Evolutionary conservation across 2,113 vertebrate genomes (phyloP).

Genomic region (Numenius arquata): DNA sequence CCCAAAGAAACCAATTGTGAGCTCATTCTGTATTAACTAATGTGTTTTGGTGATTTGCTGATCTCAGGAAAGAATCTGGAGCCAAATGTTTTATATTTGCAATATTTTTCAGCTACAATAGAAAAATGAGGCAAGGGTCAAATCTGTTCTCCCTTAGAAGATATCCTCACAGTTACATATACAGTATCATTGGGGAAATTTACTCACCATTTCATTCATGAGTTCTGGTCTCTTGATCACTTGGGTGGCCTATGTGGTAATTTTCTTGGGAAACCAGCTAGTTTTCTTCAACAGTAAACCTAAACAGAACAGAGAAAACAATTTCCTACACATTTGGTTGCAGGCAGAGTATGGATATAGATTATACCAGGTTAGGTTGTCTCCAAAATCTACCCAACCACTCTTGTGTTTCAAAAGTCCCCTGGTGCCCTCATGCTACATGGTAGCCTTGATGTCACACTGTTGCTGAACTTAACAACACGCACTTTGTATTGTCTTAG

Average conservation of each 20-base stretch:
- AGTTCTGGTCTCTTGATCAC: background rate
- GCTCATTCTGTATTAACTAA: background rate
- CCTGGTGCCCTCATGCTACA: background rate
- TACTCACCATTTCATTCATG: background rate
- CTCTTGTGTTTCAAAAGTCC: background rate
- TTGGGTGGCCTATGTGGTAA: rapidly evolving
- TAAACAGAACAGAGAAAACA: background rate
- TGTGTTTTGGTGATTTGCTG: background rate
- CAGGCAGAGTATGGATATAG: background rate
- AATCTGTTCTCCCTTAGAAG: background rate
- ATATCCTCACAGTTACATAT: background rate
- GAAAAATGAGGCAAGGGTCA: background rate
- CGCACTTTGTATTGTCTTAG: background rate
- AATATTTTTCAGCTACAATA: background rate
- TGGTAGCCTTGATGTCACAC: background rate
- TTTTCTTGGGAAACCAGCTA: background rate
- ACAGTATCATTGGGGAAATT: background rate
- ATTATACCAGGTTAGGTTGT: background rate
- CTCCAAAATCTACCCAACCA: background rate
- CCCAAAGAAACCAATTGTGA: background rate
- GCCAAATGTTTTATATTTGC: background rate
- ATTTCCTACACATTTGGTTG: background rate
- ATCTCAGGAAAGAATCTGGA: background rate
- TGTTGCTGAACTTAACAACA: background rate
- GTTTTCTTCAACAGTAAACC: background rate